These are phyloP conservation scores for Slavum lentiscoides DNA, from an alignment of 2,888 invertebrate species.

Conservation along the genomic window DNA sequence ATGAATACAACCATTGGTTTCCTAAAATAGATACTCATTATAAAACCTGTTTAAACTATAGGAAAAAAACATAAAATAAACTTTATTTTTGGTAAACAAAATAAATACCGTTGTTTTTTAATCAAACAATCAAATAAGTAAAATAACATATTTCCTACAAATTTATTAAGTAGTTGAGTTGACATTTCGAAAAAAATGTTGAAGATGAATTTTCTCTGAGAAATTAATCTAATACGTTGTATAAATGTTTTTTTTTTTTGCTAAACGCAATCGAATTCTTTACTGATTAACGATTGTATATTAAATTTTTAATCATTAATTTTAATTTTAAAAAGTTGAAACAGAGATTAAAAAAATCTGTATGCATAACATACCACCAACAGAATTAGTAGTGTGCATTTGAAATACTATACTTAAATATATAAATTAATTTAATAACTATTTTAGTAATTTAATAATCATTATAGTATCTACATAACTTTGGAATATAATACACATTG, in stretches of 20 bases:
- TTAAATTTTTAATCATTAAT: not conserved
- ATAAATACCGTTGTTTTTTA: not conserved
- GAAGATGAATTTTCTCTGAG: too few relatives aligned
- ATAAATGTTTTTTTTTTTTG: too few relatives aligned
- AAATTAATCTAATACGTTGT: too few relatives aligned
- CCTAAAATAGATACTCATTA: not conserved
- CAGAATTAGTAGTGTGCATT: not conserved
- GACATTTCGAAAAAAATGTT: too few relatives aligned
- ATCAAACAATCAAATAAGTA: too few relatives aligned
- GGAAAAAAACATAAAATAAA: not conserved
- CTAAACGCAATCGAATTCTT: not conserved
- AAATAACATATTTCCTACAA: too few relatives aligned
- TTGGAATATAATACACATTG: not conserved
- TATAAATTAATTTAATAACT: not conserved
- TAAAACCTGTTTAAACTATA: not conserved
- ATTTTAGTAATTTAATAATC: not conserved
- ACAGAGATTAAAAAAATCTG: not conserved
- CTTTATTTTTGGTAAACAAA: not conserved
- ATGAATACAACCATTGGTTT: slow-evolving; percentile 17
- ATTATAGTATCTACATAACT: not conserved
- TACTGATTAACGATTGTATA: not conserved
- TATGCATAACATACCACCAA: not conserved
- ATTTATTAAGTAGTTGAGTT: too few relatives aligned
- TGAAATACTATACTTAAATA: not conserved
- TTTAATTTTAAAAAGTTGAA: not conserved